phyloP scores from a whole-genome alignment of 1,140 invertebrate species.

The Thaumatotibia leucotreta region DNA sequence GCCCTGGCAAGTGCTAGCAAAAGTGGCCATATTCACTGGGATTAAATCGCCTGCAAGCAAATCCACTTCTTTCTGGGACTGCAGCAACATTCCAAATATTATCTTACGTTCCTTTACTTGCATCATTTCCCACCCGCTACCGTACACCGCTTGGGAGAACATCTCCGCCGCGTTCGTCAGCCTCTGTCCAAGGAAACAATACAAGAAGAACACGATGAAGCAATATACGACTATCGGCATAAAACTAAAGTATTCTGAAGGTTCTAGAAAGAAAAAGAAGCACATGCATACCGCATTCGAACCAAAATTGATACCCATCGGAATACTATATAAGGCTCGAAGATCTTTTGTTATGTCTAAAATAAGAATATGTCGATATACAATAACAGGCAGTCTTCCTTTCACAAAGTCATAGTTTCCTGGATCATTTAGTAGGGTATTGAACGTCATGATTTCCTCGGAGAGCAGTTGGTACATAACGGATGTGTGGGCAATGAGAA shows the following conservation, averaged over 20 bases:
- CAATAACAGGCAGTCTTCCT: conserved; percentile 30
- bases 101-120: conserved; percentile 43
- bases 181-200: conserved; percentile 56
- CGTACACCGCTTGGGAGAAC: conserved; percentile 49
- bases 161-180: conserved; percentile 47
- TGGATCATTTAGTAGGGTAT: conserved; percentile 16
- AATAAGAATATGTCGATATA: conserved; percentile 20
- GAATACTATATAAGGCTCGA: conserved; percentile 50
- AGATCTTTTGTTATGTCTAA: conserved; percentile 28
- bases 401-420: conserved; percentile 20
- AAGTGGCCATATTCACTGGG: conserved; percentile 60
- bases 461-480: conserved; percentile 49
- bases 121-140: conserved; percentile 63
- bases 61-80: conserved; percentile 48
- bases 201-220: conserved; percentile 56
- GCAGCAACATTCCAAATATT: conserved; percentile 41
- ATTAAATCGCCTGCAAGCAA: conserved; percentile 57
- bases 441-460: conserved; percentile 39
- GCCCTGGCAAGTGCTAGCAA: conserved; percentile 48
- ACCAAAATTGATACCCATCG: conserved; percentile 55
- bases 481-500: conserved; percentile 50
- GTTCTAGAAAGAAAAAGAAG: conserved; percentile 48
- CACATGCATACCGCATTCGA: conserved; percentile 48
- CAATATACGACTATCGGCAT: conserved; percentile 49
- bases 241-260: conserved; percentile 42